Base-by-base conservation (phyloP, 2,888 invertebrate species). In the Drosophila hamatofila region DNA sequence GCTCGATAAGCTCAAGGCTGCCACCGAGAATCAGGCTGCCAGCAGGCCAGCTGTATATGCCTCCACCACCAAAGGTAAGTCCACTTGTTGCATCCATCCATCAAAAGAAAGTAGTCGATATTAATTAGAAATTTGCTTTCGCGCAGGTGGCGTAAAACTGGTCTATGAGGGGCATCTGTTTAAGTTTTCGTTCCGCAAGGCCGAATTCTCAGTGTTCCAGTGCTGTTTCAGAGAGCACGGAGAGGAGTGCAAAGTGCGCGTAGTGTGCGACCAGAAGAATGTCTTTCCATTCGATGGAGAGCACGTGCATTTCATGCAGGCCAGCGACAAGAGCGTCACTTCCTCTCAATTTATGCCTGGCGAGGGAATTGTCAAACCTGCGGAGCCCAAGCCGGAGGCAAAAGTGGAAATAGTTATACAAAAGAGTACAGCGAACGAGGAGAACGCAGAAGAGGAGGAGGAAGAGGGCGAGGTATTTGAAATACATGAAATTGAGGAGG, bases 201-300 rank as follows among this genome's bases (percentile, higher is more conserved):
- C 89, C 14, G 84, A 88, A 35, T 92, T 79, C 55, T 90, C 91
- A 14, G 91, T 92, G 27, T 92, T 92, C 75, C 92, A 92, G 59
- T 92, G 92, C 73, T 92, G 92, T 57, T 92, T 91, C 72, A 87
- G 92, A 18, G 92, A 92, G 56, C 92, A 90, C 37, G 91, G 89
- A 25, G 91, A 91, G 30, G 90, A 92, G 68, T 92, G 92, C 65
- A 78, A 82, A 60, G 90, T 91, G 35, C 91, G 92, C 8, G 90
- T 92, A 4, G 90, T 92, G 2, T 88, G 91, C 44, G 90, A 92
- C 67, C 90, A 91, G 42, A 92, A 92, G 39, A 83, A 89, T 1
- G 92, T 92, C 0, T 92, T 90, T 57, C 91, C 90, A 12, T 71
- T 92, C 8, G 91, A 91, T 56, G 90, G 91, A 8, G 91, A 90